phyloP scores from a whole-genome alignment of 2,888 invertebrate genomes.

The Drosophila anomalata region DNA sequence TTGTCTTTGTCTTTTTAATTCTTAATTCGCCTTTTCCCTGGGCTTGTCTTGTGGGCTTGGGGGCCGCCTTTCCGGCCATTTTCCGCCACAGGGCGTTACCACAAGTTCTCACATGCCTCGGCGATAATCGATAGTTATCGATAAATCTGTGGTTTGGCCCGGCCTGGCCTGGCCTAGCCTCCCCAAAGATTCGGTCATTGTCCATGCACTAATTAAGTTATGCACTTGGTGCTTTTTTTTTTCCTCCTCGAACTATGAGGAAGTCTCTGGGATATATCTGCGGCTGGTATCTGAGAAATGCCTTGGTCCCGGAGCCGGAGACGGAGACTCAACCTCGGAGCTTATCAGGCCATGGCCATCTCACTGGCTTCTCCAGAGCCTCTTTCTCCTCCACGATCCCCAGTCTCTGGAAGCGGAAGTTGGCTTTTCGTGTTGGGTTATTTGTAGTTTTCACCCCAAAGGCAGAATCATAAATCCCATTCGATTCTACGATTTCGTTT shows the following conservation, averaged over 20 bases:
- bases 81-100: constrained; percentile 24
- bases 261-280: constrained; percentile 32
- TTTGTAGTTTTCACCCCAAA: constrained; percentile 19
- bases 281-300: constrained; percentile 33
- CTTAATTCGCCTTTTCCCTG: constrained; percentile 64
- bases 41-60: constrained; percentile 46
- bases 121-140: constrained; percentile 30
- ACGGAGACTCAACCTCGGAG: constrained; percentile 14
- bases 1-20: constrained; percentile 59
- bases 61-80: constrained; percentile 21
- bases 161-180: background rate
- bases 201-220: constrained; percentile 65
- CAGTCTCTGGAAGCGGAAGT: constrained; percentile 31
- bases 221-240: constrained; percentile 29
- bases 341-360: constrained; percentile 27
- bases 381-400: background rate
- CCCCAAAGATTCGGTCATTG: constrained; percentile 37
- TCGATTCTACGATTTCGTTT: too few species aligned
- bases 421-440: constrained; percentile 13
- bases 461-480: constrained; percentile 24
- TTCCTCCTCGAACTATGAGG: constrained; percentile 22
- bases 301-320: constrained; percentile 2
- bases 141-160: constrained; percentile 2
- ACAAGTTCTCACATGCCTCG: constrained; percentile 26
- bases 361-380: constrained; percentile 7